Evolutionary conservation across 2,113 vertebrate genomes (phyloP), one percentile per base, ranked within the genome.

Genomic region (Rhadina sibilatrix): DNA sequence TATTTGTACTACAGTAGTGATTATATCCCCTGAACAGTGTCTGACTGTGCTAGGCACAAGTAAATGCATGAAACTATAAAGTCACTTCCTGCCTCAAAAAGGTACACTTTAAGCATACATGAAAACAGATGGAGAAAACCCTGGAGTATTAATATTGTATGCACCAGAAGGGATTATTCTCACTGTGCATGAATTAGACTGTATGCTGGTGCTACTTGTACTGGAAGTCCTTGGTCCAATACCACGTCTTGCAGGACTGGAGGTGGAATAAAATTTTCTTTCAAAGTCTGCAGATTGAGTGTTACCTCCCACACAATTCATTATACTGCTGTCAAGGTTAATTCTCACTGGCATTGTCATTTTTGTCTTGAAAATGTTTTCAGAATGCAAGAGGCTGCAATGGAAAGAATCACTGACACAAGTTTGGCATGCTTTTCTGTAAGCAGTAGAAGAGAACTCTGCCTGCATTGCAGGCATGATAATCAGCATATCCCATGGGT

Each of bases 341-440:
- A 94, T 89, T 93, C 95, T 95, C 77, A 77, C 83, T 83, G 71
- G 83, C 86, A 96, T 95, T 96, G 81, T 96, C 85, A 92, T 87
- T 86, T 93, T 92, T 89, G 79, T 85, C 96, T 80, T 52, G 93
- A 90, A 79, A 91, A 46, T 56, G 56, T 90, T 96, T 97, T 92
- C 70, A 88, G 86, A 93, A 92, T 64, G 38, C 50, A 95, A 60
- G 42, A 86, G 42, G 60, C 52, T 88, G 78, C 69, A 79, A 46
- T 81, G 63, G 71, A 79, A 96, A 96, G 66, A 66, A 68, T 61
- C 71, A 31, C 68, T 81, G 82, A 80, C 87, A 91, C 40, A 90
- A 70, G 80, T 78, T 71, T 92, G 77, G 86, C 69, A 65, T 56
- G 17, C 64, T 82, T 76, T 80, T 79, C 44, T 90, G 50, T 69